Percentiles rank a stretch among this genome's conserved stretches.
Conservation (phyloP, 2,113 vertebrate genomes). For the Pachyramphus minor region DNA sequence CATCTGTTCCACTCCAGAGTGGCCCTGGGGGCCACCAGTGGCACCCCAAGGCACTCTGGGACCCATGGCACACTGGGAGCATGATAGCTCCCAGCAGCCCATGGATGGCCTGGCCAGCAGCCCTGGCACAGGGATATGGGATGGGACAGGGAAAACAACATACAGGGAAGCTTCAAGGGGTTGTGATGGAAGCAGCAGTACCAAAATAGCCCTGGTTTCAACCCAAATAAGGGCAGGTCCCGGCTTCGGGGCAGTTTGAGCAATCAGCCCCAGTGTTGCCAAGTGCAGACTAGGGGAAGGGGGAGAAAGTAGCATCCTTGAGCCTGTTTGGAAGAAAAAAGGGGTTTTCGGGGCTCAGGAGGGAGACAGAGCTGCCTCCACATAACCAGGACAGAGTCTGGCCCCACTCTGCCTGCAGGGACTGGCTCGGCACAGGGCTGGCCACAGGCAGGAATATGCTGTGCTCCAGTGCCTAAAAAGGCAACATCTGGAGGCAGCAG, state of each 20-base stretch:
- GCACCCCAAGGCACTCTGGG: not conserved
- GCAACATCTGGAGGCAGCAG: slow-evolving; percentile 54
- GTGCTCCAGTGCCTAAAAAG: slow-evolving; percentile 74
- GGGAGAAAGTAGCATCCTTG: not conserved
- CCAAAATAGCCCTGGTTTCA: slow-evolving; percentile 36
- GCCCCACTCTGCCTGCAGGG: not conserved
- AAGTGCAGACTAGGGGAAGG: not conserved
- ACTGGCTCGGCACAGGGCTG: not conserved
- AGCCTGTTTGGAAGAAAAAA: not conserved
- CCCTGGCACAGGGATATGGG: not conserved
- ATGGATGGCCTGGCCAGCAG: not conserved
- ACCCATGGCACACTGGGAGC: accelerated
- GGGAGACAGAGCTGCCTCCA: not conserved
- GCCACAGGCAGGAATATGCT: not conserved
- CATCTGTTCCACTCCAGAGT: not conserved
- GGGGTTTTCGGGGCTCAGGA: not conserved
- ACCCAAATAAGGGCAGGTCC: slow-evolving; percentile 54
- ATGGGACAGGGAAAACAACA: not conserved
- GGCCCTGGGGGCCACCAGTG: not conserved
- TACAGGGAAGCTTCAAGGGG: not conserved
- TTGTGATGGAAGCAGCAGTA: not conserved
- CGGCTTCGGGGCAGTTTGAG: not conserved
- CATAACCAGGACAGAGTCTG: not conserved
- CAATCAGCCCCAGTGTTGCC: not conserved
- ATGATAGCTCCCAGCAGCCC: not conserved